Conservation (phyloP, 1,140 invertebrate genomes). For the Homarus americanus region DNA sequence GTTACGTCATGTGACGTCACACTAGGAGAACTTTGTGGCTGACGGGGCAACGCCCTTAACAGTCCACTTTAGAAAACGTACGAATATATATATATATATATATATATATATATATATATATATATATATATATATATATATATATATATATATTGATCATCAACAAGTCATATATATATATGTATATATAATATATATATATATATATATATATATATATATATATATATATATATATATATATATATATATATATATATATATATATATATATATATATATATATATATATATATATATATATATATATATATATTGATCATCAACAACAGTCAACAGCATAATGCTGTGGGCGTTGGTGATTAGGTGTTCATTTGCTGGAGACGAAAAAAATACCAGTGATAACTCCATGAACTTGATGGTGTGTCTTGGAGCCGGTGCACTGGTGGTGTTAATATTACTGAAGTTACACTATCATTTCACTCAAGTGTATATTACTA, state of each 20-base stretch:
- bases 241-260: conserved; percentile 39
- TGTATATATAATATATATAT: conserved; percentile 4
- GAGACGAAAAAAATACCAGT: too few relatives aligned
- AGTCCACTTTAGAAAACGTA: background rate
- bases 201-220: conserved; percentile 50
- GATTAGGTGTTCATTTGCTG: too few relatives aligned
- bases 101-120: conserved; percentile 49
- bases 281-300: too few relatives aligned
- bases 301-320: too few relatives aligned
- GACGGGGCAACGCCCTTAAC: background rate
- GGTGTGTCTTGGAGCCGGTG: too few relatives aligned
- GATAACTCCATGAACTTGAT: too few relatives aligned
- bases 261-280: conserved; percentile 40
- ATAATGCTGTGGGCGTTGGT: too few relatives aligned
- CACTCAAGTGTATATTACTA: too few relatives aligned
- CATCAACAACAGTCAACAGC: too few relatives aligned
- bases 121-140: conserved; percentile 21
- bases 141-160: background rate
- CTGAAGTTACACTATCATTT: too few relatives aligned
- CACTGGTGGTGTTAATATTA: too few relatives aligned
- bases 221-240: conserved; percentile 25
- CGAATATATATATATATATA: conserved; percentile 18
- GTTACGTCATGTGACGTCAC: background rate
- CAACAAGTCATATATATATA: background rate
- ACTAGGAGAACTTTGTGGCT: background rate